Base-by-base conservation (phyloP, 2,797 vertebrate species). In the Cynopterus sphinx region DNA sequence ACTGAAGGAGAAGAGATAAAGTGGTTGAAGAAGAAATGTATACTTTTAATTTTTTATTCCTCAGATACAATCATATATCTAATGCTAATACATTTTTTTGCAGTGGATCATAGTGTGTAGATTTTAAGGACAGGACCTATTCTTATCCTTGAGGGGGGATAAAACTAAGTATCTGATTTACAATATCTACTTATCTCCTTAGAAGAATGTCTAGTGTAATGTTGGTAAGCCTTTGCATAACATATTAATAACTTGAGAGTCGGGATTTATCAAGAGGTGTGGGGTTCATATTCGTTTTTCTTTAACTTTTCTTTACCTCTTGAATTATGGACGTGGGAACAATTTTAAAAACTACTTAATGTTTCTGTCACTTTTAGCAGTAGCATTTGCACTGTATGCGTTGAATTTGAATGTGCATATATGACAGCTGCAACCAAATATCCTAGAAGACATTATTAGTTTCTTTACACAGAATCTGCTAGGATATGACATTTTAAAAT, bases 1-100 rank as follows among this genome's bases (percentile, higher is more conserved):
- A 96, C n/a, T 97, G 68, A 89, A 96, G 91, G 24, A 39, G 1
- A 77, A 95, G 77, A 43, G 13, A 84, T 28, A 77, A 86, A 57
- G 5, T 46, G 3, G 24, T 19, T 92, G 65, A 88, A 53, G 67
- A 61, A 94, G 41, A 46, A 92, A 96, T 49, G 4, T 19, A 83
- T 84, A 74, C 79, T 97, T 97, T 96, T 89, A 96, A 91, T 92
- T 17, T 81, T 90, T 90, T 49, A 26, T 79, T 97, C 78, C 41
- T 82, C 31, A 70, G 91, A 10, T 55, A 75, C 68, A 68, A 81
- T 87, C 96, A 87, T 51, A 74, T 10, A 90, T 91, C n/a, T 95
- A 94, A 73, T 92, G 4, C 74, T 90, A 68, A 86, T 63, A 57
- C 83, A 68, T 96, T 95, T 68, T 96, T 95, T n/a, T 93, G 4